Evolutionary conservation across 2,797 vertebrate genomes (phyloP).

Genomic region (Poecilia picta): DNA sequence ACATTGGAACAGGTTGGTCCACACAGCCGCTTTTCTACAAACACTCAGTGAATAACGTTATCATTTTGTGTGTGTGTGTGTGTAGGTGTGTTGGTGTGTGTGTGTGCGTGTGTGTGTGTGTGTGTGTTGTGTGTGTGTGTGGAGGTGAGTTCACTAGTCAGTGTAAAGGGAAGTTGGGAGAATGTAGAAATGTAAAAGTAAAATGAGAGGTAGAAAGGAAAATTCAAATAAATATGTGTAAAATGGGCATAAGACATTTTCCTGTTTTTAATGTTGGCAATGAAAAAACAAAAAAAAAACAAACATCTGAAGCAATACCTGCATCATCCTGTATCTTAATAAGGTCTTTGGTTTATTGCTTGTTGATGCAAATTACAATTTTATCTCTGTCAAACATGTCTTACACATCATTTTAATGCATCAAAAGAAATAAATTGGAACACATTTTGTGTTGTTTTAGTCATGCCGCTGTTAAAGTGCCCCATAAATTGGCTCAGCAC

Average conservation of each 20-base stretch:
- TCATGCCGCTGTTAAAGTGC: neutral
- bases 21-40: neutral
- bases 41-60: too few relatives aligned
- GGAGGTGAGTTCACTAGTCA: neutral
- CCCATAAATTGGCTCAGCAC: neutral
- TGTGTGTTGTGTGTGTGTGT: neutral
- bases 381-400: neutral
- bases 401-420: neutral
- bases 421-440: neutral
- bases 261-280: neutral
- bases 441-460: neutral
- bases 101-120: neutral
- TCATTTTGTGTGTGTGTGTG: neutral
- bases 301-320: neutral
- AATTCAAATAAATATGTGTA: neutral
- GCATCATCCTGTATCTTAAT: neutral
- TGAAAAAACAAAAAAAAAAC: neutral
- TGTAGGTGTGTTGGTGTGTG: neutral
- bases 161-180: neutral
- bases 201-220: neutral
- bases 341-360: neutral
- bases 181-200: neutral
- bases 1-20: conserved; percentile 82
- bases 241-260: neutral
- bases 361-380: neutral